Conservation (phyloP, 1,140 invertebrate species). For the Drosophila littoralis region DNA sequence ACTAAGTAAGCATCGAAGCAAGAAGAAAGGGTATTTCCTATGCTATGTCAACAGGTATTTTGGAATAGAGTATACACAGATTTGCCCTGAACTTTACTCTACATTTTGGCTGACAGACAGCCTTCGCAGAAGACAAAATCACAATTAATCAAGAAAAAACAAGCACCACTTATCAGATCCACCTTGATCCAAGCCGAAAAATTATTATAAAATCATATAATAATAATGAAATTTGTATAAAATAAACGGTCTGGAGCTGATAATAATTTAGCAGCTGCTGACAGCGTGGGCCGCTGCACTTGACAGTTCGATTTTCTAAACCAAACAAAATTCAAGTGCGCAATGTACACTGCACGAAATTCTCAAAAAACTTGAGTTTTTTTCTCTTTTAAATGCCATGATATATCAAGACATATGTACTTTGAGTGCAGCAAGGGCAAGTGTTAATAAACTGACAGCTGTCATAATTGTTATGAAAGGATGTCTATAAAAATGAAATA, state of each 20-base stretch:
- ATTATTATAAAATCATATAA: conserved; percentile 15
- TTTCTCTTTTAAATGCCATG: no score
- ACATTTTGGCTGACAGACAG: conserved; percentile 29
- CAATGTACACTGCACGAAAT: conserved; percentile 50
- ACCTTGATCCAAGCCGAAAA: conserved; percentile 57
- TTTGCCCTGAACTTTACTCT: conserved; percentile 53
- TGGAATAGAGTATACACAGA: neutral
- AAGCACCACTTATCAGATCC: conserved; percentile 57
- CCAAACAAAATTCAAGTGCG: conserved; percentile 37
- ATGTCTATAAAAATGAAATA: conserved; percentile 14
- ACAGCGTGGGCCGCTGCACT: conserved; percentile 70
- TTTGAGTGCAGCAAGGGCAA: neutral
- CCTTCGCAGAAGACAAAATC: conserved; percentile 39
- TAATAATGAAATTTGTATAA: conserved; percentile 35
- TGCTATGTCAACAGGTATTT: neutral
- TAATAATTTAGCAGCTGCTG: conserved; percentile 43
- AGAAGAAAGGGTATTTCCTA: conserved; percentile 15
- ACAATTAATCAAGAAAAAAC: conserved; percentile 37
- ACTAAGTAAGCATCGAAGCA: conserved; percentile 8
- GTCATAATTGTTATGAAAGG: conserved; percentile 30
- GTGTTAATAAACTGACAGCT: conserved; percentile 31
- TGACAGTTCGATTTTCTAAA: conserved; percentile 53
- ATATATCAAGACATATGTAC: neutral
- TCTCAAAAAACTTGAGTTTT: neutral
- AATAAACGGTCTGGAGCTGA: conserved; percentile 44